phyloP scores from a whole-genome alignment of 2,888 invertebrate genomes.

The Portevinia maculata region DNA sequence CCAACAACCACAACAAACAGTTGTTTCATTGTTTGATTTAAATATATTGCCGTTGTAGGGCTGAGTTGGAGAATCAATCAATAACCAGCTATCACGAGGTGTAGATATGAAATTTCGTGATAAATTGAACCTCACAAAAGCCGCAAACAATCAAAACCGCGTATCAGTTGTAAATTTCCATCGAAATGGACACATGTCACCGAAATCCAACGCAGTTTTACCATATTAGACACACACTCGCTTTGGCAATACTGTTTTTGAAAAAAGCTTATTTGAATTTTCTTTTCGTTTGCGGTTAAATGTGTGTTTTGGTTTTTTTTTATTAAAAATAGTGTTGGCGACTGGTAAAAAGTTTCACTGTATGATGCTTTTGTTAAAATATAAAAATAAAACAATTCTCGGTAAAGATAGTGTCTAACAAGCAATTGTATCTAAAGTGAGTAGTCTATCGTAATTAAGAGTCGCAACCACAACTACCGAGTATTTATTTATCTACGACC shows the following conservation, averaged over 20 bases:
- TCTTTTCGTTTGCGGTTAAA: not conserved
- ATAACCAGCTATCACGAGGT: constrained; percentile 46
- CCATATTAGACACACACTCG: not conserved
- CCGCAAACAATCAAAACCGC: constrained; percentile 18
- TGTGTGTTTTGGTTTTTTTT: too few relatives aligned
- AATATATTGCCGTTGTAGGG: not conserved
- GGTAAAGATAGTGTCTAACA: constrained; percentile 19
- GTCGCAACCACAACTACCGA: constrained; percentile 17
- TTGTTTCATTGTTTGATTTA: not conserved
- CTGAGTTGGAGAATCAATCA: constrained; percentile 37
- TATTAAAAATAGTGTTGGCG: constrained; percentile 54
- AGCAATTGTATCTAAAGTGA: constrained; percentile 24
- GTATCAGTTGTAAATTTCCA: constrained; percentile 55
- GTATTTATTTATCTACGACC: not conserved
- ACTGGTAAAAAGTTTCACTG: constrained; percentile 19
- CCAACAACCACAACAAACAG: not conserved
- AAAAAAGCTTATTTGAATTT: constrained; percentile 9
- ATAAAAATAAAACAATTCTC: constrained; percentile 47
- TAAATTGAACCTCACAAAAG: constrained; percentile 30
- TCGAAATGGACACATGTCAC: constrained; percentile 33
- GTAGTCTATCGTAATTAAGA: constrained; percentile 48
- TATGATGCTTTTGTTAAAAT: constrained; percentile 13
- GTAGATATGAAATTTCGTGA: constrained; percentile 54
- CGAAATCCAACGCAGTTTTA: constrained; percentile 7
- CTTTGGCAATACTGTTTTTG: constrained; percentile 2